A percentile compares a stretch with the other conserved stretches of the same genome.
Conservation (phyloP, 2,888 invertebrate species). For the Anticlea derivata region DNA sequence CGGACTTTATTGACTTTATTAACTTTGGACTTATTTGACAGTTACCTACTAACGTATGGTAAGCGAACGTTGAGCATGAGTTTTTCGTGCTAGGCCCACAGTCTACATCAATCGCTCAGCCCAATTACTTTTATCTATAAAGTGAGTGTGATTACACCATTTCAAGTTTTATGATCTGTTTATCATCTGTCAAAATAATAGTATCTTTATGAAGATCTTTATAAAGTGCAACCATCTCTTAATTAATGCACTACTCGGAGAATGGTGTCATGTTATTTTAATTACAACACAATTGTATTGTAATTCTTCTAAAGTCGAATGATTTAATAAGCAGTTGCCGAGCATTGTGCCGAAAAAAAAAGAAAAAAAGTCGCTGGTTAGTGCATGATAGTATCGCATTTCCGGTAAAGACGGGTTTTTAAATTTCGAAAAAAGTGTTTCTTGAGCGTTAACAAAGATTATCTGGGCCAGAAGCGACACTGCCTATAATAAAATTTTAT, state of each 20-base stretch:
- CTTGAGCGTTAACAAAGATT: conserved; percentile 59
- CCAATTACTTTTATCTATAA: too few species aligned
- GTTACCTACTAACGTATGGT: too few species aligned
- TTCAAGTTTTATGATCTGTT: not conserved
- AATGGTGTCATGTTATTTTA: conserved; percentile 49
- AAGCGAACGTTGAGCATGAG: too few species aligned
- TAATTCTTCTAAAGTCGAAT: conserved; percentile 16
- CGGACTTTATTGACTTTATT: too few species aligned
- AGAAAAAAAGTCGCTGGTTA: conserved; percentile 59
- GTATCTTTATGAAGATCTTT: not conserved
- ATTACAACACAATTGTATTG: conserved; percentile 46
- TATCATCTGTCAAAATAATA: conserved; percentile 2
- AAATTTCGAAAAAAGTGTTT: conserved; percentile 64
- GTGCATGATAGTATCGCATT: conserved; percentile 74
- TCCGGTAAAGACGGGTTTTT: conserved; percentile 70
- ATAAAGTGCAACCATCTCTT: not conserved
- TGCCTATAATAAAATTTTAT: conserved; percentile 34
- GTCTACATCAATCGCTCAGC: too few species aligned
- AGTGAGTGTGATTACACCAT: too few species aligned
- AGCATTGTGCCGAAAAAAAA: conserved; percentile 19
- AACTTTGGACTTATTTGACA: too few species aligned
- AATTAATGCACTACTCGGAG: conserved; percentile 21
- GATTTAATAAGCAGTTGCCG: conserved; percentile 24
- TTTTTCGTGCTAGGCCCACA: too few species aligned
- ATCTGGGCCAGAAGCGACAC: conserved; percentile 42